Base-by-base conservation (phyloP, 92 coral and sea anemone species). In the Porites evermanni region DNA sequence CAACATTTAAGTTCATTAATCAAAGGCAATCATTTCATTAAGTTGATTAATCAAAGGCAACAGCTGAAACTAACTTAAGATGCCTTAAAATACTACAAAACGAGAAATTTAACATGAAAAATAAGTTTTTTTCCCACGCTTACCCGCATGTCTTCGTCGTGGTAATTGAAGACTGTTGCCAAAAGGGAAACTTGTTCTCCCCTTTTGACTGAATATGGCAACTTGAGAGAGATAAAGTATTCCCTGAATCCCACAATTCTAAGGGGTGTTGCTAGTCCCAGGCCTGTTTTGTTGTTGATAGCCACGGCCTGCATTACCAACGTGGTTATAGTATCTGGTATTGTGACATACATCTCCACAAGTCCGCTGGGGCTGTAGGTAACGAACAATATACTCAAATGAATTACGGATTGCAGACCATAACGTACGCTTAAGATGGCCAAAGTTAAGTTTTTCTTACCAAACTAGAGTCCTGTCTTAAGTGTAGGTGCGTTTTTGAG, bases 291-390 rank as follows among this genome's bases (percentile, higher is more conserved):
- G 86, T 97, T 97, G 53, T 97, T 94, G 59, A 97, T 94, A 44
- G 93, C 97, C 18, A 97, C 91, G 19, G 98, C 99, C 80, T 97
- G 99, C 84, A 95, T 90, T 3, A 92, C 90, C 96, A 97, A 95
- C 1, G 97, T 91, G 56, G 99, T 95, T 72, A 95, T 95, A 64
- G 98, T 92, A 82, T 95, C 95, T 1, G 99, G 99, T n/a, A 97
- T 75, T 10, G 98, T 97, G 67, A 93, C 95, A 1, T 29, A 63
- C 63, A 92, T 61, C 58, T 32, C 75, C 8, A 85, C 85, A 24
- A 72, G 29, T 58, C 98, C 95, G 44, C 78, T 66, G 52, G 71
- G 66, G 51, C 98, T 94, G 60, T 21, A 14, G 18, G 72, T 12
- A 8, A 24, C 24, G 13, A 16, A 13, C 2, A 1, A 61, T 19